Conservation (phyloP, 2,888 invertebrate genomes). For the Pseudococcus longispinus region DNA sequence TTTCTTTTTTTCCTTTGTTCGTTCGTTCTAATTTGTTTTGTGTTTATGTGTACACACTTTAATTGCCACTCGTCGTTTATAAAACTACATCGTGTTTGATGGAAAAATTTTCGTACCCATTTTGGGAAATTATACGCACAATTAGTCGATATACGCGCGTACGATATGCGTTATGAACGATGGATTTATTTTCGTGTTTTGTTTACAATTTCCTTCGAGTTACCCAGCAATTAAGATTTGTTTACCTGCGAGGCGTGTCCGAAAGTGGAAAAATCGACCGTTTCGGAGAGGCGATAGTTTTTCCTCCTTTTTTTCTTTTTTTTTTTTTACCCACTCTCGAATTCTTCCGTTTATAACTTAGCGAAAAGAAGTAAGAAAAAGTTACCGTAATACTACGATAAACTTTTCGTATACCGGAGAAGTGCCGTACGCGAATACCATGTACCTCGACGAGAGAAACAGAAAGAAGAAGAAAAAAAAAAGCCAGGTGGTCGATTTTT, state of each 20-base stretch:
- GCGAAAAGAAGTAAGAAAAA: neutral
- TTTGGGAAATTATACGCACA: neutral
- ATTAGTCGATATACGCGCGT: neutral
- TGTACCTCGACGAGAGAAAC: neutral
- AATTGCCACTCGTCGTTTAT: conserved; percentile 1
- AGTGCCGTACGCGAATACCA: neutral
- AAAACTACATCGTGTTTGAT: neutral
- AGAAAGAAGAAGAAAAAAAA: neutral
- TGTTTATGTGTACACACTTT: neutral
- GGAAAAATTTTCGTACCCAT: neutral
- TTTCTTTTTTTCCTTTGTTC: neutral
- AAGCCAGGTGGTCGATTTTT: neutral
- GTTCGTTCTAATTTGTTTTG: neutral
- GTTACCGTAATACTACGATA: neutral
- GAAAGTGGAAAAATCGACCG: neutral
- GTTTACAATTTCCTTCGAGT: neutral
- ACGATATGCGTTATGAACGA: conserved; percentile 4
- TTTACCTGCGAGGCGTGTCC: neutral
- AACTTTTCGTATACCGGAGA: neutral
- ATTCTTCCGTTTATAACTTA: neutral
- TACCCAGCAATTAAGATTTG: neutral
- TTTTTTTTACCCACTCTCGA: neutral
- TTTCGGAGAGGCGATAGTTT: neutral
- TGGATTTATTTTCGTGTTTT: neutral
- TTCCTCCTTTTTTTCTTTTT: neutral